phyloP scores from a whole-genome alignment of 2,113 vertebrate species.

The Podilymbus podiceps region DNA sequence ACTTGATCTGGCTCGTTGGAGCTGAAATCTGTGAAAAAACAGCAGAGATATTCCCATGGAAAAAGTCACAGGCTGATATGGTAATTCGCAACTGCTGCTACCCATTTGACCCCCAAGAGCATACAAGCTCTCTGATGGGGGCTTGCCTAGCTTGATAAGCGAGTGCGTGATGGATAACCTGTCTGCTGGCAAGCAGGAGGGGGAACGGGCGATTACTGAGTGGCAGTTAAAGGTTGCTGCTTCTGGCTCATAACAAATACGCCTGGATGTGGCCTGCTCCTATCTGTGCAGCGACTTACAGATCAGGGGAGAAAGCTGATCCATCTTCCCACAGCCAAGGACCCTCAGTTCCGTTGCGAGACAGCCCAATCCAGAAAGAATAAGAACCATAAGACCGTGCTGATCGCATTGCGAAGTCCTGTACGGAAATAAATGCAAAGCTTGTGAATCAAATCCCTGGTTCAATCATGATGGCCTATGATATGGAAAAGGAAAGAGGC shows the following conservation, averaged over 20 bases:
- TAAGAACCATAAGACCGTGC: not conserved
- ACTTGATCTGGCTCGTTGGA: not conserved
- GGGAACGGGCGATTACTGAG: not conserved
- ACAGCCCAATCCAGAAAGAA: slow-evolving; percentile 62
- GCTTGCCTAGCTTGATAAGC: not conserved
- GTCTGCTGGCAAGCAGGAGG: not conserved
- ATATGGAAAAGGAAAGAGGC: not conserved
- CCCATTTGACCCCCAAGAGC: not conserved
- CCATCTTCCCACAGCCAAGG: slow-evolving; percentile 61
- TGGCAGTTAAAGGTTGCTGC: not conserved
- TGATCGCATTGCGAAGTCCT: slow-evolving; percentile 34
- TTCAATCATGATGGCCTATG: accelerated
- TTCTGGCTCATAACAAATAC: not conserved
- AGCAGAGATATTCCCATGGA: not conserved
- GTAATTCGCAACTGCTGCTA: not conserved
- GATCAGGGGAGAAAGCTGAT: slow-evolving; percentile 6
- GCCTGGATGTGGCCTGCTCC: not conserved
- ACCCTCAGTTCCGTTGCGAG: not conserved
- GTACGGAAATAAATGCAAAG: not conserved
- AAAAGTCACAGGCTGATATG: not conserved
- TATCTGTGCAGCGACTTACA: slow-evolving; percentile 38
- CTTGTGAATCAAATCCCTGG: not conserved
- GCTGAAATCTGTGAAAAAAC: not conserved
- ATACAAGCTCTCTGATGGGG: not conserved
- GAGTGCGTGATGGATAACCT: not conserved